Conservation (phyloP, 2,888 invertebrate species). For the Habroteleia sp. region DNA sequence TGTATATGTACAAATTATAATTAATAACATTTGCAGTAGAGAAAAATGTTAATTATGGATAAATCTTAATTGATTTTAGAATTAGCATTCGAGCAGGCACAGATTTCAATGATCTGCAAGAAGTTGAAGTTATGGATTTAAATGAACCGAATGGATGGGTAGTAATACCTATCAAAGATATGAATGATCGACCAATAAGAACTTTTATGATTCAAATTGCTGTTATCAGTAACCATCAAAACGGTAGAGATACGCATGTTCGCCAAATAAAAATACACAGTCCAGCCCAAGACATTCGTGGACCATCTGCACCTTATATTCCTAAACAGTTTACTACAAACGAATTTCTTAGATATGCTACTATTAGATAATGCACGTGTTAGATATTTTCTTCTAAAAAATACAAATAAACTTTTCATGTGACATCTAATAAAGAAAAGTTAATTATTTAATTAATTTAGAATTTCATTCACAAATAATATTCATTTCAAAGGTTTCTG, state of each 20-base stretch:
- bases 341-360: slow-evolving; percentile 90
- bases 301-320: slow-evolving; percentile 86
- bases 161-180: slow-evolving; percentile 94
- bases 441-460: no score
- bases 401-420: no score
- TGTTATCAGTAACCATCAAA: slow-evolving; percentile 98
- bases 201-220: slow-evolving; percentile 99
- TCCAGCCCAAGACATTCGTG: slow-evolving; percentile 86
- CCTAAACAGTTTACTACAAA: slow-evolving; percentile 90
- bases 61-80: slow-evolving; percentile 81
- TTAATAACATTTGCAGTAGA: no score
- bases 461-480: no score
- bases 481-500: neutral
- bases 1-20: no score
- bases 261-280: slow-evolving; percentile 98
- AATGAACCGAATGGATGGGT: slow-evolving; percentile 99
- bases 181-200: slow-evolving; percentile 92
- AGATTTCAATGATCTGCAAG: slow-evolving; percentile 97
- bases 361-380: slow-evolving; percentile 88
- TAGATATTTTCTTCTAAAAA: no score
- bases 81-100: slow-evolving; percentile 96
- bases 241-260: slow-evolving; percentile 99
- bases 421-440: no score
- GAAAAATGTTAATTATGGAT: no score
- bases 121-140: slow-evolving; percentile 95